Evolutionary conservation across 30 jellyfish, hydroid and myxozoan species (phyloP), one percentile per base, ranked within the genome.

Genomic region (Clytia hemisphaerica): DNA sequence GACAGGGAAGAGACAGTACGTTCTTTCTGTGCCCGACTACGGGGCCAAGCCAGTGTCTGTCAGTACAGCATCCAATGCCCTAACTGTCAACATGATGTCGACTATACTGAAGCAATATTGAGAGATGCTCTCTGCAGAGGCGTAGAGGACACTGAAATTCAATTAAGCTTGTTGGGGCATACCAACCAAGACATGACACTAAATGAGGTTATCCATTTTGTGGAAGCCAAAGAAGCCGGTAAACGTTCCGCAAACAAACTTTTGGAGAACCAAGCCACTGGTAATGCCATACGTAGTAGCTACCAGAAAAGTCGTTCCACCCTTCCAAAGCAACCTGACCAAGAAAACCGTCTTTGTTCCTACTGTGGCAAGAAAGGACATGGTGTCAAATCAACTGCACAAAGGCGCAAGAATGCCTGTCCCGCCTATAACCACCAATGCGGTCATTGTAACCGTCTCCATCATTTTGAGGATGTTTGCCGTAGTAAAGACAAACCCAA

Each of bases 121-220:
- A 10, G 53, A 40, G 53, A 40, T 40, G 53, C 53, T 16, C 53
- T 40, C 53, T 40, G 53, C 53, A 40, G 53, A 40, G 53, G 53
- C 53, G 16, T 40, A 10, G 53, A 40, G 16, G 53, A 40, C 53
- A 40, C 53, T 40, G 53, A 40, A 16, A 40, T 40, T 40, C 53
- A 7, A n/a, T n/a, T n/a, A n/a, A n/a, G n/a, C n/a, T n/a, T n/a
- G n/a, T n/a, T n/a, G n/a, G n/a, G n/a, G n/a, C 53, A 40, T 40
- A 40, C 53, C 53, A 40, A 40, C 16, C 53, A 40, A 40, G 53
- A 40, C 16, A 40, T 40, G 53, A 40, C 53, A 7, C 53, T 10
- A 40, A 16, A 16, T 16, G 10, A 40, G 16, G 16, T 16, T 7
- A 40, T n/a, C n/a, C n/a, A n/a, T n/a, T n/a, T n/a, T n/a, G n/a